Evolutionary conservation across 2,113 vertebrate species (phyloP), one percentile per base, ranked within the genome.

Genomic region (Ia io): DNA sequence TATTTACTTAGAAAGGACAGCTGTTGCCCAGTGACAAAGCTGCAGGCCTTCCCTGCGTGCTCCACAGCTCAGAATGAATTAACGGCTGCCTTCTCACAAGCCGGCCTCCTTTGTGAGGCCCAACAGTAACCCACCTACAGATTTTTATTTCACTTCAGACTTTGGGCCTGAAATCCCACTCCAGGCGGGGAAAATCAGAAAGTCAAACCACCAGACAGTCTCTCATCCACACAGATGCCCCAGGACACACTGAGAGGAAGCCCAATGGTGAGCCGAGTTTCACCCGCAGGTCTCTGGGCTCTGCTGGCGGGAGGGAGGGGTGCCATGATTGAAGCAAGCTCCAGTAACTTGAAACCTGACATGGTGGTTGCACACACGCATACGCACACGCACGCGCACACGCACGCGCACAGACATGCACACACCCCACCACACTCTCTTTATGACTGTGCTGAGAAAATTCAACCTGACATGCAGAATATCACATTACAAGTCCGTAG

Each of bases 1-100:
- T 92, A 84, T 95, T 95, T 95, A 90, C 78, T 86, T 84, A 78
- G 53, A 86, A 96, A 94, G 77, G 71, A n/a, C 37, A 76, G 90
- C 91, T 89, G 78, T 74, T 95, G 77, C 78, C 87, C 77, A 53
- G 92, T 90, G 90, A 87, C 79, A 93, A 96, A 94, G 84, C 90
- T 70, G 47, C 87, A n/a, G 53, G 32, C 44, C 47, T 88, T 82
- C 74, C 90, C 69, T 3, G 56, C 44, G 70, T 56, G 65, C 59
- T 71, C 47, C 16, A 7, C 32, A 51, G 37, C 76, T 73, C 56
- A 63, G 74, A 90, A 74, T 65, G 63, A 95, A 92, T 59, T 51
- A 47, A 22, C 10, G 70, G 3, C n/a, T 79, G n/a, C 69, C 83
- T 91, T 74, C 69, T 59, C 65, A 88, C 69, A 94, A 70, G 90